A percentile compares a stretch with the other conserved stretches of the same genome.
Conservation (phyloP, 2,888 invertebrate species). For the Epicampocera succincta region DNA sequence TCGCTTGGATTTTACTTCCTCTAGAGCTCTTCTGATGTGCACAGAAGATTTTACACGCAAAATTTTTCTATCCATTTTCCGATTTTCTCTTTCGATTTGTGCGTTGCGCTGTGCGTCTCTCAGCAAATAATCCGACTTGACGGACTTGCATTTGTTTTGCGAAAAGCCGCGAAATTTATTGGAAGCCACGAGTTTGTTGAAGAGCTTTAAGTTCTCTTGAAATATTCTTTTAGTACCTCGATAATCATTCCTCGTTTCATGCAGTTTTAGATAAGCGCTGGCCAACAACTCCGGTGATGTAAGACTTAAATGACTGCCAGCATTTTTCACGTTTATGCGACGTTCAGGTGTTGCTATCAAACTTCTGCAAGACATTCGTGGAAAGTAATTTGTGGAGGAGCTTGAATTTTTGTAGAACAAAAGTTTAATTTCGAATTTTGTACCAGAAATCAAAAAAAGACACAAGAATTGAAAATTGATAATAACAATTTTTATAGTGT, state of each 20-base stretch:
- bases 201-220: slow-evolving; percentile 12
- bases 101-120: not conserved
- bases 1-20: not conserved
- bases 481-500: too few species aligned
- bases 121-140: not conserved
- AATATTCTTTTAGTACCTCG: slow-evolving; percentile 13
- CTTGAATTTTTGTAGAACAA: too few species aligned
- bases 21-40: not conserved
- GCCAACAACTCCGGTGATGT: slow-evolving; percentile 24
- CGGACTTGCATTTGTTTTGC: slow-evolving; percentile 1
- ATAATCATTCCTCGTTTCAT: slow-evolving; percentile 34
- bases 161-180: slow-evolving; percentile 18
- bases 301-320: slow-evolving; percentile 27
- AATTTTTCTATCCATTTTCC: slow-evolving; percentile 9
- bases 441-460: too few species aligned
- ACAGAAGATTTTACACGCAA: slow-evolving; percentile 20
- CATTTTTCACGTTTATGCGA: slow-evolving; percentile 11
- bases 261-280: slow-evolving; percentile 22
- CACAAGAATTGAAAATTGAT: too few species aligned
- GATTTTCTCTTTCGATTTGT: slow-evolving; percentile 31
- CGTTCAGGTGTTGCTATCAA: too few species aligned
- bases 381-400: too few species aligned
- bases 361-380: too few species aligned
- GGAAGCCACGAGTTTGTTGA: slow-evolving; percentile 19
- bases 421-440: too few species aligned